Evolutionary conservation across 1,140 invertebrate species (phyloP).

Genomic region (Habropoda laboriosa): DNA sequence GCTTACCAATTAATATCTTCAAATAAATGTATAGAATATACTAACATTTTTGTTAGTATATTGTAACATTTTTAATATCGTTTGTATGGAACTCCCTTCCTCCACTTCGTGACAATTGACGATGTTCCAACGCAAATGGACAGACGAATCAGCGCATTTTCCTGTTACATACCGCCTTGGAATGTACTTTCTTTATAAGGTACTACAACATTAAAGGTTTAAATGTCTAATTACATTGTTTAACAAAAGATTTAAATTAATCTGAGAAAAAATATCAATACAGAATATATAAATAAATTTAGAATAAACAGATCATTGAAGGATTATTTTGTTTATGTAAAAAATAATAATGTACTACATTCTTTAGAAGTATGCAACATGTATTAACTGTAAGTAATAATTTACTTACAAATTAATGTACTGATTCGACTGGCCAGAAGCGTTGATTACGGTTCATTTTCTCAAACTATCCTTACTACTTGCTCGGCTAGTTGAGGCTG

Average conservation of each 20-base stretch:
- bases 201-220: constrained; percentile 10
- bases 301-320: background rate
- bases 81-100: constrained; percentile 26
- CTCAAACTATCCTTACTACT: constrained; percentile 83
- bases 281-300: constrained; percentile 1
- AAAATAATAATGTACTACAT: background rate
- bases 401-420: constrained; percentile 75
- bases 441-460: constrained; percentile 82
- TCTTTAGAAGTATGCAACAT: constrained; percentile 48
- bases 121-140: constrained; percentile 76
- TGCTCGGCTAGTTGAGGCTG: constrained; percentile 82
- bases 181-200: constrained; percentile 16
- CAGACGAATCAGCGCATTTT: constrained; percentile 76
- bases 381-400: constrained; percentile 57
- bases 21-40: constrained; percentile 42
- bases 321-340: background rate
- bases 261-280: background rate
- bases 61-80: constrained; percentile 54
- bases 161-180: constrained; percentile 48
- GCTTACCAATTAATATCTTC: constrained; percentile 50
- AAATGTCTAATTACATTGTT: background rate
- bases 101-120: constrained; percentile 57
- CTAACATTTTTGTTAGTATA: constrained; percentile 20
- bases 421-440: constrained; percentile 80
- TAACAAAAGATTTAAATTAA: background rate